Evolutionary conservation across 2,888 invertebrate species (phyloP).

Genomic region (Idaea dimidiata): DNA sequence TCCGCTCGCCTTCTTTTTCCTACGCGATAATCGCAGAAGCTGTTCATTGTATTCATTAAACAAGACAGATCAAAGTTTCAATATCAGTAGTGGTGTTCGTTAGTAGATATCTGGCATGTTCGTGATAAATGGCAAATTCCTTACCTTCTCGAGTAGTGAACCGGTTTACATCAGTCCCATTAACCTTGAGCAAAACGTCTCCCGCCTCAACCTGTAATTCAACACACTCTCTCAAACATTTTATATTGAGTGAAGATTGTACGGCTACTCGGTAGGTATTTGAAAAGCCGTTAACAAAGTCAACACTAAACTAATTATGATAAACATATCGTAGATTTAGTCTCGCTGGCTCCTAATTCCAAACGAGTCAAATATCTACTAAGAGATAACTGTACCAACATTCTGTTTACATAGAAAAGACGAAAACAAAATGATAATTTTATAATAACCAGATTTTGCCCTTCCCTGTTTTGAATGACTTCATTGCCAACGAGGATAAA

Average conservation of each 20-base stretch:
- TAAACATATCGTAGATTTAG: background rate
- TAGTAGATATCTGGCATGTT: conserved; percentile 53
- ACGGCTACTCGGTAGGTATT: background rate
- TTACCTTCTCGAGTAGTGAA: conserved; percentile 96
- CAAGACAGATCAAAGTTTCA: conserved; percentile 32
- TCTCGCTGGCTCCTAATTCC: background rate
- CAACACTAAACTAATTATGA: background rate
- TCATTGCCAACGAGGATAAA: background rate
- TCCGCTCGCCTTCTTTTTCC: background rate
- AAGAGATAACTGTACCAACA: background rate
- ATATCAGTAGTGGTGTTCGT: conserved; percentile 39
- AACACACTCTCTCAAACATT: conserved; percentile 37
- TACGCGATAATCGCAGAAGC: conserved; percentile 37
- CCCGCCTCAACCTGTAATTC: conserved; percentile 93
- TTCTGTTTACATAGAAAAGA: background rate
- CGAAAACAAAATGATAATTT: conserved; percentile 1
- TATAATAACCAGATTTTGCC: background rate
- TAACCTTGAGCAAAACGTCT: conserved; percentile 95
- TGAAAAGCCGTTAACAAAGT: background rate
- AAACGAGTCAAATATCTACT: background rate
- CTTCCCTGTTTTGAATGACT: background rate
- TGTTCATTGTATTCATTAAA: conserved; percentile 38
- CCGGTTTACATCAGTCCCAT: conserved; percentile 95
- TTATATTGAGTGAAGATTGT: background rate
- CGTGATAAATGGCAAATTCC: conserved; percentile 68